Evolutionary conservation across 2,113 vertebrate species (phyloP).

Genomic region (Hippocampus comes): DNA sequence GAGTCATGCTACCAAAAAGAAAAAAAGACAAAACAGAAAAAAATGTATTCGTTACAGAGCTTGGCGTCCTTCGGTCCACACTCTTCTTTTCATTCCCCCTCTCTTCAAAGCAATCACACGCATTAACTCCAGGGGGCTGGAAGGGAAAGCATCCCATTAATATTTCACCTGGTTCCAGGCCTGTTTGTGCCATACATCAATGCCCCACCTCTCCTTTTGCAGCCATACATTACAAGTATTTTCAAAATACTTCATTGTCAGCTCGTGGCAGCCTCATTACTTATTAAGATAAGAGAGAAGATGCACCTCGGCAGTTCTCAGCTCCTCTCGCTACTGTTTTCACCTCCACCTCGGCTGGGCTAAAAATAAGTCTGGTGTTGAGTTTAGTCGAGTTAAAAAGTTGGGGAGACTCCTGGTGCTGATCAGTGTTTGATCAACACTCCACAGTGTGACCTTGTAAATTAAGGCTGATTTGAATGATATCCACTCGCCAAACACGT

Average conservation of each 20-base stretch:
- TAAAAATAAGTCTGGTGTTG: conserved; percentile 46
- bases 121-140: conserved; percentile 67
- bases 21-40: neutral
- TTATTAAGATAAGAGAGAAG: conserved; percentile 97
- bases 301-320: conserved; percentile 83
- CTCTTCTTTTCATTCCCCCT: conserved; percentile 31
- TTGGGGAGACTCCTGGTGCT: neutral
- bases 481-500: neutral
- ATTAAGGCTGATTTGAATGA: neutral
- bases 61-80: conserved; percentile 23
- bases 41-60: neutral
- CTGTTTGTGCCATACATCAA: conserved; percentile 94
- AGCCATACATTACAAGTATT: conserved; percentile 99
- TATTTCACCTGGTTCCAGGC: conserved; percentile 94
- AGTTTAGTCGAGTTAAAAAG: conserved; percentile 39
- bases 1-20: neutral
- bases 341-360: conserved; percentile 30
- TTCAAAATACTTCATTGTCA: conserved; percentile 99
- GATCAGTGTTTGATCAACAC: neutral
- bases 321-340: conserved; percentile 63
- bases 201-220: conserved; percentile 89
- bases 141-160: conserved; percentile 83
- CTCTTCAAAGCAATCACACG: conserved; percentile 76
- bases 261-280: conserved; percentile 97
- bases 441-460: neutral